These are phyloP conservation scores for Salticus scenicus DNA, from an alignment of 2,888 invertebrate species.

Conservation along the genomic window DNA sequence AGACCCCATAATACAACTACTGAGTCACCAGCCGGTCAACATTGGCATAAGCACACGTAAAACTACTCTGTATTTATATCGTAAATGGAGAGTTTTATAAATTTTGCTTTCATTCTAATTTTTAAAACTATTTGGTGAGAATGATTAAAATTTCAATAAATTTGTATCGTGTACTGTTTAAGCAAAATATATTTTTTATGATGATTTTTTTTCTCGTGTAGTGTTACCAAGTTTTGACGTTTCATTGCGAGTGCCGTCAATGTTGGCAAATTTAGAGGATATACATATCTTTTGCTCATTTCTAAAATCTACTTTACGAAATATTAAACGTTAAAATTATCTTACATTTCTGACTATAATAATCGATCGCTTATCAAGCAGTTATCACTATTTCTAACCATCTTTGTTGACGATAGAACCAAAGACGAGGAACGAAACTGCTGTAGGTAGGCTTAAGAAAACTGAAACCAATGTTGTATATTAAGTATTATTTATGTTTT, in stretches of 20 bases:
- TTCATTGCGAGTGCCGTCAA: slow-evolving; percentile 59
- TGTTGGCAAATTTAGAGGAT: slow-evolving; percentile 45
- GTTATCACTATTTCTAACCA: neutral
- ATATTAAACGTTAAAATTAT: neutral
- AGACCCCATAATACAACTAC: slow-evolving; percentile 47
- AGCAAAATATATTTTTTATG: neutral
- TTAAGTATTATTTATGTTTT: neutral
- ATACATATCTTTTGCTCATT: neutral
- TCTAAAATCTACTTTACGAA: neutral
- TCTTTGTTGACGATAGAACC: neutral
- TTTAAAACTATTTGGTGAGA: slow-evolving; percentile 50
- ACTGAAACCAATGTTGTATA: slow-evolving; percentile 16
- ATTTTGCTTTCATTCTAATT: slow-evolving; percentile 35
- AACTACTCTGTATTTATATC: slow-evolving; percentile 50
- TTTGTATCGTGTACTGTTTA: neutral
- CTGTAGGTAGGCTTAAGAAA: slow-evolving; percentile 60
- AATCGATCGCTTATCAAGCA: neutral
- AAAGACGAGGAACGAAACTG: slow-evolving; percentile 22
- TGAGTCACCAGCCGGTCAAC: slow-evolving; percentile 70
- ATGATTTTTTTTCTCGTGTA: slow-evolving; percentile 40
- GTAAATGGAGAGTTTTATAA: slow-evolving; percentile 56
- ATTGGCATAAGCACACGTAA: slow-evolving; percentile 59
- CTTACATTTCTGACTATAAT: neutral
- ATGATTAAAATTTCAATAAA: slow-evolving; percentile 1
- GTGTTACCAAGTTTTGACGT: slow-evolving; percentile 61